These are phyloP conservation scores for Epistrophe grossulariae DNA, from an alignment of 2,888 invertebrate species.

Conservation along the genomic window DNA sequence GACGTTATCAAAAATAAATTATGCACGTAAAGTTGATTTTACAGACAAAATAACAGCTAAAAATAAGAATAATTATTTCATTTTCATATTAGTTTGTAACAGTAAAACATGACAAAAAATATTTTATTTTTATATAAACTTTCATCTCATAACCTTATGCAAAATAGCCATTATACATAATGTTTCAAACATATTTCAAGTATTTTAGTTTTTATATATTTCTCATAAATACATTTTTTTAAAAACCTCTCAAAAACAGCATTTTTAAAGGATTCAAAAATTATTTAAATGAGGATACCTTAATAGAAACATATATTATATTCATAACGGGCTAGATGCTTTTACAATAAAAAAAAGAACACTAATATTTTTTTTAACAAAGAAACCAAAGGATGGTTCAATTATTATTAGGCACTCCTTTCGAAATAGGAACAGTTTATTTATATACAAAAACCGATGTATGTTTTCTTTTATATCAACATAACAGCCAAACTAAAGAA, in stretches of 20 bases:
- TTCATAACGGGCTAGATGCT: constrained; percentile 73
- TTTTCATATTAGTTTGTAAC: constrained; percentile 61
- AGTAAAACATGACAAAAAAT: constrained; percentile 69
- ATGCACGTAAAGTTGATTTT: constrained; percentile 35
- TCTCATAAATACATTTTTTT: constrained; percentile 40
- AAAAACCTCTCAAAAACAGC: constrained; percentile 43
- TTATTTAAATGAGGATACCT: constrained; percentile 16
- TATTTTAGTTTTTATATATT: neutral
- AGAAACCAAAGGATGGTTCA: constrained; percentile 63
- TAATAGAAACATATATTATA: constrained; percentile 56
- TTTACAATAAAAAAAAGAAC: constrained; percentile 63
- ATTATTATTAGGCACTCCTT: constrained; percentile 38
- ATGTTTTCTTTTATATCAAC: constrained; percentile 40
- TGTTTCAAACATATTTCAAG: constrained; percentile 36
- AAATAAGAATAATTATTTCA: constrained; percentile 54
- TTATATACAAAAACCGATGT: constrained; percentile 53
- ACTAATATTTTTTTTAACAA: constrained; percentile 52
- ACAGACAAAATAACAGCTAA: constrained; percentile 53
- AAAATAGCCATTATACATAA: constrained; percentile 46
- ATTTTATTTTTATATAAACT: constrained; percentile 49
- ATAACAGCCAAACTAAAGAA: constrained; percentile 65
- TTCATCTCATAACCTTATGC: constrained; percentile 62
- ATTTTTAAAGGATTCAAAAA: neutral
- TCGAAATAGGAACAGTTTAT: constrained; percentile 56
- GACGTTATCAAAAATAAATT: constrained; percentile 24